Evolutionary conservation across 2,888 invertebrate species (phyloP).

Genomic region (Orchestes rusci): DNA sequence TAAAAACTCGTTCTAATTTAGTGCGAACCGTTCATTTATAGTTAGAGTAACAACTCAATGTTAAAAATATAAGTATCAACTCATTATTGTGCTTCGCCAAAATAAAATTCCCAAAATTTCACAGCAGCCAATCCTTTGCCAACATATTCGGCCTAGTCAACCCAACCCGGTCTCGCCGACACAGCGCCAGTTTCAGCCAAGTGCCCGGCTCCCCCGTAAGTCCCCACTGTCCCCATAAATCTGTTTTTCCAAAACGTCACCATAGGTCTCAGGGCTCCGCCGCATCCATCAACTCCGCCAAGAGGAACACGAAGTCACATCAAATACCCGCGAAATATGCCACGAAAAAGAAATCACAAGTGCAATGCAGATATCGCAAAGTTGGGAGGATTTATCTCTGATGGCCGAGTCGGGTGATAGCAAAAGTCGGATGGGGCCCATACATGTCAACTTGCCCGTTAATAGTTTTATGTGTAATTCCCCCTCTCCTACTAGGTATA

Average conservation of each 20-base stretch:
- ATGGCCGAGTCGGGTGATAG: constrained; percentile 43
- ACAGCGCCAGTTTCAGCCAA: constrained; percentile 83
- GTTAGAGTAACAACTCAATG: no score
- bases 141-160: constrained; percentile 49
- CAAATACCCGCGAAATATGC: constrained; percentile 76
- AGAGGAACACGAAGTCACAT: constrained; percentile 80
- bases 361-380: constrained; percentile 90
- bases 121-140: constrained; percentile 64
- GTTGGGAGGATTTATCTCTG: constrained; percentile 84
- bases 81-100: no score
- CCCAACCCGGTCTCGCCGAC: constrained; percentile 69
- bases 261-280: constrained; percentile 52
- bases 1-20: no score
- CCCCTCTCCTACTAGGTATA: constrained; percentile 39
- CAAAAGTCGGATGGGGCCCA: constrained; percentile 37
- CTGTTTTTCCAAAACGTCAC: not conserved
- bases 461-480: constrained; percentile 38
- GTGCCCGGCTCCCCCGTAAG: constrained; percentile 47
- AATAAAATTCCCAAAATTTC: constrained; percentile 37
- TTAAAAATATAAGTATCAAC: no score
- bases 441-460: constrained; percentile 47
- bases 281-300: constrained; percentile 82
- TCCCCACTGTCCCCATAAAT: constrained; percentile 6
- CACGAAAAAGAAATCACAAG: constrained; percentile 88
- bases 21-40: no score